phyloP scores from a whole-genome alignment of 1,140 invertebrate species.

The Drosophila rufa region DNA sequence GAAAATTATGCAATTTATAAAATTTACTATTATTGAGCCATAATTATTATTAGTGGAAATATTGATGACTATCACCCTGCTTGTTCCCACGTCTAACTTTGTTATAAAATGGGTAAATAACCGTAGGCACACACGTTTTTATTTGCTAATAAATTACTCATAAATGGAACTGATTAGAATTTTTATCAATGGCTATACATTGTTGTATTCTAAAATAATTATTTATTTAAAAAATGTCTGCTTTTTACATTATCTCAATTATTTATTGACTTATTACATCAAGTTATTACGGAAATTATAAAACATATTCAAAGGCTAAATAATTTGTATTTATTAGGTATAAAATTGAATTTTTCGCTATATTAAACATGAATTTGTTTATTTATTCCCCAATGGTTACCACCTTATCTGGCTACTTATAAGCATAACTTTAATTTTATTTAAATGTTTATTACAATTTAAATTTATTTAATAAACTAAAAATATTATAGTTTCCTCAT shows the following conservation, averaged over 20 bases:
- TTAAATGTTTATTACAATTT: background rate
- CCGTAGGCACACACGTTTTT: slow-evolving; percentile 3
- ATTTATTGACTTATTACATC: background rate
- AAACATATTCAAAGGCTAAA: background rate
- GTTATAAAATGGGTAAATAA: slow-evolving; percentile 11
- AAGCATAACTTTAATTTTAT: background rate
- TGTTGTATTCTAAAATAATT: background rate
- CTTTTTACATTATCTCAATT: background rate
- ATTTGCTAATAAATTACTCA: background rate
- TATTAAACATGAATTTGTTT: background rate
- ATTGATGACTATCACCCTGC: slow-evolving; percentile 4
- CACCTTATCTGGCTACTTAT: background rate
- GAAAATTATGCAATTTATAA: background rate
- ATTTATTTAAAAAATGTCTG: background rate
- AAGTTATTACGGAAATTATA: no score
- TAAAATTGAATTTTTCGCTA: background rate
- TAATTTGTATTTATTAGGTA: background rate
- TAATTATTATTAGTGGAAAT: slow-evolving; percentile 16
- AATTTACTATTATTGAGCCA: background rate
- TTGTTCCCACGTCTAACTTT: slow-evolving; percentile 1
- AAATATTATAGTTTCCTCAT: no score
- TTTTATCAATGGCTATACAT: background rate
- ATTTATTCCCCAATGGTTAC: background rate
- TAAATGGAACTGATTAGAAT: background rate
- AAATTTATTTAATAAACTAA: no score